Evolutionary conservation across 2,888 invertebrate genomes (phyloP), one percentile per base, ranked within the genome.

Genomic region (Cinara cedri): DNA sequence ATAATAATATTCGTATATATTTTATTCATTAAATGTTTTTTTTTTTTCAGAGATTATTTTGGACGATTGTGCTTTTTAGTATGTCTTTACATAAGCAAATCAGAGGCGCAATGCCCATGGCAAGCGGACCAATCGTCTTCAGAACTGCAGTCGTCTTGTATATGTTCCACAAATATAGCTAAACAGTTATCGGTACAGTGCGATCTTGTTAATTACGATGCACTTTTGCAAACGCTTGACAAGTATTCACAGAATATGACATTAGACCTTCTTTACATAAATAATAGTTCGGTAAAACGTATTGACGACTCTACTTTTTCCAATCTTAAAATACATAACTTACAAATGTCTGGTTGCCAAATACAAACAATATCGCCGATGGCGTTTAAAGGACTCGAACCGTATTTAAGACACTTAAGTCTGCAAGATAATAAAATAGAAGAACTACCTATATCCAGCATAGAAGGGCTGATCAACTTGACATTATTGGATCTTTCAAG

Each of bases 181-280:
- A 90, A 91, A 83, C 94, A 95, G 85, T 88, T 96, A 16, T 94
- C 94, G 49, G 92, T 96, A 82, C 95, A 96, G 87, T 96, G 95
- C 86, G 94, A 95, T 87, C 92, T 93, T 88, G 94, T 95, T 81
- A 92, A 94, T 84, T 94, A 93, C 86, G 87, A 89, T 65, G 88
- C 90, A 82, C 88, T 96, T n/a, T 85, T 95, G 83, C 87, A 89
- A 80, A 92, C 93, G 44, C 87, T 93, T 85, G 90, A 92, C 85
- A 89, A 90, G 83, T 90, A 91, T 87, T 89, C 91, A 26, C 88
- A 89, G 82, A 90, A 90, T 6, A 34, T 34, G 76, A 88, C 91
- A 71, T 88, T 96, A 83, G 96, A 96, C 86, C 88, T 96, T 82
- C 89, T 96, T 55, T 95, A 96, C 86, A 89, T 96, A 82, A 95